phyloP scores from a whole-genome alignment of 1,140 invertebrate genomes.

The Saccostrea cuccullata region DNA sequence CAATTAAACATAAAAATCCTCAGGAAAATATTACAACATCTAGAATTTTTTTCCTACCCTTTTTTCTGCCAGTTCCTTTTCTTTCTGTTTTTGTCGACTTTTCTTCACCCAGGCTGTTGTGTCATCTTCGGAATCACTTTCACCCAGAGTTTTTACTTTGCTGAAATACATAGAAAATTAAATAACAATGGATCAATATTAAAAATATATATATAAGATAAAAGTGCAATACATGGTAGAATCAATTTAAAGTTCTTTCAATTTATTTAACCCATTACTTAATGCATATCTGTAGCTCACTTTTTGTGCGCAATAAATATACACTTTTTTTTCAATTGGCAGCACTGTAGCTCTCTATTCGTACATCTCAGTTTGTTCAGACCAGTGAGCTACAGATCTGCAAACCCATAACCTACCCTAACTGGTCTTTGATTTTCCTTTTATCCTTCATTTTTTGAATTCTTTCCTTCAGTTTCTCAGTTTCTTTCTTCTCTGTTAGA shows the following conservation, averaged over 20 bases:
- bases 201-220: neutral
- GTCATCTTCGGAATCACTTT: constrained; percentile 78
- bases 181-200: neutral
- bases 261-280: no score
- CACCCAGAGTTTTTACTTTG: constrained; percentile 81
- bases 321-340: no score
- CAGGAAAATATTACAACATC: neutral
- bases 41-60: constrained; percentile 82
- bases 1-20: neutral
- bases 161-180: constrained; percentile 67
- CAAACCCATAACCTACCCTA: constrained; percentile 73
- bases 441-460: constrained; percentile 84
- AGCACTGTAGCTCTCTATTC: no score
- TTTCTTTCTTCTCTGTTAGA: constrained; percentile 85
- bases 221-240: neutral
- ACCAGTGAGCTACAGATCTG: no score
- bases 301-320: no score
- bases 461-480: constrained; percentile 91
- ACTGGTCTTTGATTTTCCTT: constrained; percentile 87
- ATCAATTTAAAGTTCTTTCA: no score
- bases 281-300: no score
- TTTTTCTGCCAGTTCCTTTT: constrained; percentile 92
- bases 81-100: constrained; percentile 86
- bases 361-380: no score
- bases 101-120: constrained; percentile 88